A percentile compares a stretch with the other conserved stretches of the same genome.
phyloP scores from a whole-genome alignment of 2,888 invertebrate genomes.

The Chaetoderma sp. region DNA sequence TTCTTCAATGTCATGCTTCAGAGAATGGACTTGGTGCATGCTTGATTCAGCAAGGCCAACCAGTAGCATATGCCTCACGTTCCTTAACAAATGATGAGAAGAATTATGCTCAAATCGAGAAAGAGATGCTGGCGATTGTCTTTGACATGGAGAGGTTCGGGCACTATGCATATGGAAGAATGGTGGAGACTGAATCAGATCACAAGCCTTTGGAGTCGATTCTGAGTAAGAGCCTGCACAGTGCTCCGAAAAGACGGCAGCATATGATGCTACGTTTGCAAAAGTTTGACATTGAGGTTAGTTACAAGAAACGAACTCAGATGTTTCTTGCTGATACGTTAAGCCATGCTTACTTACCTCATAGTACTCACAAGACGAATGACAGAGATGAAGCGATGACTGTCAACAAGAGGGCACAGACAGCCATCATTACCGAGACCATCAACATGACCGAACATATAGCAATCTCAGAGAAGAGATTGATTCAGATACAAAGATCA shows the following conservation, averaged over 20 bases:
- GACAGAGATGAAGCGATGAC: too few relatives aligned
- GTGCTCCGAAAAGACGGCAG: constrained; percentile 12
- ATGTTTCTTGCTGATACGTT: constrained; percentile 15
- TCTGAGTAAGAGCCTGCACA: constrained; percentile 20
- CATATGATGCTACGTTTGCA: constrained; percentile 23
- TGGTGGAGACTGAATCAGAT: constrained; percentile 31
- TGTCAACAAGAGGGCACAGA: too few relatives aligned
- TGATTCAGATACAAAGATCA: background rate
- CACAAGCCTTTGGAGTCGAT: constrained; percentile 31
- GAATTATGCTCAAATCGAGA: constrained; percentile 37
- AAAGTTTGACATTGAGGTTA: constrained; percentile 19
- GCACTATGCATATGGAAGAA: constrained; percentile 31
- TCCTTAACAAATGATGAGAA: constrained; percentile 31
- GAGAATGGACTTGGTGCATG: constrained; percentile 16
- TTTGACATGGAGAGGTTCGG: constrained; percentile 31
- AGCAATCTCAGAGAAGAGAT: background rate
- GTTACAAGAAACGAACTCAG: constrained; percentile 4
- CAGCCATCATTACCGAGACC: too few relatives aligned
- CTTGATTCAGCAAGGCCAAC: constrained; percentile 34
- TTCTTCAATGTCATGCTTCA: constrained; percentile 30
- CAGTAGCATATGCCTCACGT: constrained; percentile 36
- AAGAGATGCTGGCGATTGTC: constrained; percentile 32
- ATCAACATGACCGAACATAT: constrained; percentile 10
- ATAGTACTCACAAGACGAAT: too few relatives aligned
- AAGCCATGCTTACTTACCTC: constrained; percentile 9